These are phyloP conservation scores for Ptilodon capucinus DNA, from an alignment of 2,888 invertebrate species.

Conservation along the genomic window DNA sequence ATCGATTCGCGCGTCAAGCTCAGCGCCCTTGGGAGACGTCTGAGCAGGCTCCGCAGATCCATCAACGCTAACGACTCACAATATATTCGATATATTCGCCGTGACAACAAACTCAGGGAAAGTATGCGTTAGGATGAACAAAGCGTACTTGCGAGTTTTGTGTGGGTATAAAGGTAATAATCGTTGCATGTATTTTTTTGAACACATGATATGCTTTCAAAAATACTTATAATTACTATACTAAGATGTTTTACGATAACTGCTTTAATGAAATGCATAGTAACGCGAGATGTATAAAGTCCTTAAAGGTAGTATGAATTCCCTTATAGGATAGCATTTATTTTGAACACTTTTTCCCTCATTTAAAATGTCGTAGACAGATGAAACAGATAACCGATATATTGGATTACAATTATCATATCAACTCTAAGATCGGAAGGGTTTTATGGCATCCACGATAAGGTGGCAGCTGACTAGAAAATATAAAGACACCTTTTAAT, in stretches of 20 bases:
- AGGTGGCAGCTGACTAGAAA: slow-evolving; percentile 66
- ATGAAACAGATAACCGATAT: slow-evolving; percentile 59
- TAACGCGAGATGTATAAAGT: too few relatives aligned
- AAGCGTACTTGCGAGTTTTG: slow-evolving; percentile 31
- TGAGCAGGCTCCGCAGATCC: slow-evolving; percentile 50
- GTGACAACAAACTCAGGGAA: slow-evolving; percentile 42
- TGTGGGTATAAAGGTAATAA: slow-evolving; percentile 12
- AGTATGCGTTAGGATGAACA: slow-evolving; percentile 45
- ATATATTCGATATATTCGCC: slow-evolving; percentile 53
- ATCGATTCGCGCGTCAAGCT: slow-evolving; percentile 69
- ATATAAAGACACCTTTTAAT: slow-evolving; percentile 74
- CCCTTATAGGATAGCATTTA: too few relatives aligned
- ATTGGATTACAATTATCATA: slow-evolving; percentile 77
- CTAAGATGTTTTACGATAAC: too few relatives aligned
- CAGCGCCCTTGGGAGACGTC: slow-evolving; percentile 49
- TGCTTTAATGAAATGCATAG: too few relatives aligned
- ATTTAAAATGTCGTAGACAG: slow-evolving; percentile 36
- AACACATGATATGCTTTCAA: too few relatives aligned
- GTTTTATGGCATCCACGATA: slow-evolving; percentile 68
- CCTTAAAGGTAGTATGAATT: too few relatives aligned
- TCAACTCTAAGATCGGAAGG: slow-evolving; percentile 62
- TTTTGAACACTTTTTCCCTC: background rate
- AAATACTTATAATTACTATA: too few relatives aligned
- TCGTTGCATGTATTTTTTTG: too few relatives aligned
- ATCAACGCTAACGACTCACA: slow-evolving; percentile 58